These are phyloP conservation scores for Poliocrania exsul DNA, from an alignment of 2,797 vertebrate species.

Conservation along the genomic window DNA sequence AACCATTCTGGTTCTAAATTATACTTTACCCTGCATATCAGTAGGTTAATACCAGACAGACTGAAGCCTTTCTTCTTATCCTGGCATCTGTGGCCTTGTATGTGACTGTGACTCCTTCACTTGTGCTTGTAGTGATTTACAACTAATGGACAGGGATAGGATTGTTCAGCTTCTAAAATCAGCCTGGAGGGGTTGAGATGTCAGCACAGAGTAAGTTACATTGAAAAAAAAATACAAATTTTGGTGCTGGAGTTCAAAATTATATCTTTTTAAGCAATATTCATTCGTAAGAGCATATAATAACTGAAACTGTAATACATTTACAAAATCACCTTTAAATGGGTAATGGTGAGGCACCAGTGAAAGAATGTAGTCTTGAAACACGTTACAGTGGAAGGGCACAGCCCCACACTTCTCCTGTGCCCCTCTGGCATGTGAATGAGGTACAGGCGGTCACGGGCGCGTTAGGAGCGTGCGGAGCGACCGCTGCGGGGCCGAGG, in stretches of 20 bases:
- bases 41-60: neutral
- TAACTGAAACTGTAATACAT: neutral
- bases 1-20: neutral
- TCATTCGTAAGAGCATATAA: neutral
- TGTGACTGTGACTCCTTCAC: accelerated
- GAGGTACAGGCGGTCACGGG: neutral
- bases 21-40: neutral
- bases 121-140: neutral
- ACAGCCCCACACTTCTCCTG: accelerated
- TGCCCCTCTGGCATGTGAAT: neutral
- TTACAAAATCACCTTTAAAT: neutral
- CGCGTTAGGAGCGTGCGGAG: neutral
- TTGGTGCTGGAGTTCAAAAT: neutral
- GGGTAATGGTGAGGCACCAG: neutral
- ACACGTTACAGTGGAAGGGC: accelerated
- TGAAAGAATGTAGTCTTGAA: neutral
- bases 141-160: accelerated
- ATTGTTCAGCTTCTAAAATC: neutral
- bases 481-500: neutral
- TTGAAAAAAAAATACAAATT: accelerated
- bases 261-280: neutral
- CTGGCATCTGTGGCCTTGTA: neutral
- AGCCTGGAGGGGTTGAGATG: neutral
- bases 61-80: neutral
- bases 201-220: neutral